Evolutionary conservation across 2,888 invertebrate species (phyloP).

Genomic region (Trachelus troglodyta): DNA sequence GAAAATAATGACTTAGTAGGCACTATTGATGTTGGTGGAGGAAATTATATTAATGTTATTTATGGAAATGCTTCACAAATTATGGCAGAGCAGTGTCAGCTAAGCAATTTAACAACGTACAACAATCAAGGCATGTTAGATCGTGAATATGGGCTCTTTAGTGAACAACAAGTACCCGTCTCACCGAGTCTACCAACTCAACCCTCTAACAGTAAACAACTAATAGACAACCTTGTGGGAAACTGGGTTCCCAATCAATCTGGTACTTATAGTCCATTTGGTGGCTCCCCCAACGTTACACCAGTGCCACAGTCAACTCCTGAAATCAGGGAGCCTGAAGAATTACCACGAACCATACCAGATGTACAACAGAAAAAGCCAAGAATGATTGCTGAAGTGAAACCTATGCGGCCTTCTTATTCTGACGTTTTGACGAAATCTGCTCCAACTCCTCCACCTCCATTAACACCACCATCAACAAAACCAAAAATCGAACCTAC

Average conservation of each 20-base stretch:
- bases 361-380: constrained; percentile 68
- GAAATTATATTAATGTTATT: constrained; percentile 65
- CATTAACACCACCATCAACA: constrained; percentile 46
- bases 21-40: constrained; percentile 64
- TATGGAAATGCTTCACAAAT: constrained; percentile 60
- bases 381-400: constrained; percentile 85
- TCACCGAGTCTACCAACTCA: constrained; percentile 43
- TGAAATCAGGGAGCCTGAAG: constrained; percentile 47
- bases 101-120: constrained; percentile 49
- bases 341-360: constrained; percentile 44
- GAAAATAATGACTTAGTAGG: constrained; percentile 61
- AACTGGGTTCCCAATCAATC: constrained; percentile 79
- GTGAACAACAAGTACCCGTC: constrained; percentile 48
- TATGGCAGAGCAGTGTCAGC: constrained; percentile 58
- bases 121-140: constrained; percentile 48
- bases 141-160: constrained; percentile 63
- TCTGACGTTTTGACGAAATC: constrained; percentile 85
- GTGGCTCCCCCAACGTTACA: constrained; percentile 65
- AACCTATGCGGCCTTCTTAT: constrained; percentile 88
- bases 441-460: constrained; percentile 63
- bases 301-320: constrained; percentile 47
- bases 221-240: constrained; percentile 78
- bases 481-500: constrained; percentile 63
- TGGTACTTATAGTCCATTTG: constrained; percentile 81
- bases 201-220: constrained; percentile 65